phyloP scores from a whole-genome alignment of 2,888 invertebrate species.

The Sinotaia quadrata region DNA sequence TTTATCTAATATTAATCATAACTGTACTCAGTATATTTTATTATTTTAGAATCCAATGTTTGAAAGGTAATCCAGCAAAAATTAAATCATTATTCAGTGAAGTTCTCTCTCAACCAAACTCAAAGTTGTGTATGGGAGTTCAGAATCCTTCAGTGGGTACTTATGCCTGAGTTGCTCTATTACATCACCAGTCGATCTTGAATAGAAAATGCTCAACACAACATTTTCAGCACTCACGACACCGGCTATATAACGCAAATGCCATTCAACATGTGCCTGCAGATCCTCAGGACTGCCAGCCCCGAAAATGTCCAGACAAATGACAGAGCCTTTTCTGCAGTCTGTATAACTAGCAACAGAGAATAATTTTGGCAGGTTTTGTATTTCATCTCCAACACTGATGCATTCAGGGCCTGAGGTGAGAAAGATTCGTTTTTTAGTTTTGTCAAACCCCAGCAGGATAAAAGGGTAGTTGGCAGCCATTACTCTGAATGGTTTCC shows the following conservation, averaged over 20 bases:
- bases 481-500: neutral
- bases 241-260: neutral
- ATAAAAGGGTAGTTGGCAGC: neutral
- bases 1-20: too few species aligned
- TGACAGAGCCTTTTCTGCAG: neutral
- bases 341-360: neutral
- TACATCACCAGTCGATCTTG: neutral
- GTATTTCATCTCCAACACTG: too few species aligned
- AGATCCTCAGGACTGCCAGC: neutral
- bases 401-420: too few species aligned
- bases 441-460: too few species aligned
- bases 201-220: neutral
- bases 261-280: neutral
- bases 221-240: neutral
- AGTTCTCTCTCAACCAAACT: neutral
- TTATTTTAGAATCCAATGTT: too few species aligned
- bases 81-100: too few species aligned
- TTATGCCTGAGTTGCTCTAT: neutral
- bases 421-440: too few species aligned
- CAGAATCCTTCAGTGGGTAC: neutral
- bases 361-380: neutral
- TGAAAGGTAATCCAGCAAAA: too few species aligned
- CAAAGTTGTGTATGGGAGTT: neutral
- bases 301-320: neutral
- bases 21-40: too few species aligned